Evolutionary conservation across 1,140 invertebrate genomes (phyloP), one percentile per base, ranked within the genome.

Genomic region (Archegozetes longisetosus): DNA sequence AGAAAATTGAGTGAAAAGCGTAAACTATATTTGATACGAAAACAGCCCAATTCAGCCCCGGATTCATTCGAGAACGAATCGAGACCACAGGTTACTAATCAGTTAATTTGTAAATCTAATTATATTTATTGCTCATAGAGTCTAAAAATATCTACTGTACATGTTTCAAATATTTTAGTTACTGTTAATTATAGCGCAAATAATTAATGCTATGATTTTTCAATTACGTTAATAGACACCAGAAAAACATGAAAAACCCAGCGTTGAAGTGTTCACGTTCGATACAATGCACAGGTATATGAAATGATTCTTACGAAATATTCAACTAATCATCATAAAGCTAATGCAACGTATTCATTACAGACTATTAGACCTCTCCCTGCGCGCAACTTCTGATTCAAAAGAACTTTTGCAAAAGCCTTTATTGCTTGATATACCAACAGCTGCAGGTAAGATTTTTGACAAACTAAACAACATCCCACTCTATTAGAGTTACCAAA

Each of bases 1-100:
- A 40, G 32, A 40, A 40, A 40, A 17, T 9, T 6, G 6, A 40
- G 32, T 40, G 32, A 26, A 51, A 26, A 51, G 13, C 4, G 50
- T 9, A 20, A 67, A 46, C 55, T 67, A 3, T 70, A 70, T 56
- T 73, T 75, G 58, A 61, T 71, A n/a, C 62, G 71, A 25, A 74
- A 75, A 58, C 71, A 75, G 54, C 74, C 74, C 23, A 73, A 73
- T 53, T 76, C 74, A 4, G 74, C 74, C 0, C 74, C 74, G 2
- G 72, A 74, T 61, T 74, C 73, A 20, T 72, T 74, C 47, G 73
- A 75, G 32, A 66, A 62, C 9, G 58, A 63, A 28, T 54, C 64
- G 24, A 63, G 47, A 58, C 24, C 50, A 9, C 20, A 20, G 50
- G 50, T 51, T 22, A 51, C 20, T 25, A 9, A 22, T 20, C 13